Evolutionary conservation across 1,140 invertebrate species (phyloP), one percentile per base, ranked within the genome.

Genomic region (Latrodectus geometricus): DNA sequence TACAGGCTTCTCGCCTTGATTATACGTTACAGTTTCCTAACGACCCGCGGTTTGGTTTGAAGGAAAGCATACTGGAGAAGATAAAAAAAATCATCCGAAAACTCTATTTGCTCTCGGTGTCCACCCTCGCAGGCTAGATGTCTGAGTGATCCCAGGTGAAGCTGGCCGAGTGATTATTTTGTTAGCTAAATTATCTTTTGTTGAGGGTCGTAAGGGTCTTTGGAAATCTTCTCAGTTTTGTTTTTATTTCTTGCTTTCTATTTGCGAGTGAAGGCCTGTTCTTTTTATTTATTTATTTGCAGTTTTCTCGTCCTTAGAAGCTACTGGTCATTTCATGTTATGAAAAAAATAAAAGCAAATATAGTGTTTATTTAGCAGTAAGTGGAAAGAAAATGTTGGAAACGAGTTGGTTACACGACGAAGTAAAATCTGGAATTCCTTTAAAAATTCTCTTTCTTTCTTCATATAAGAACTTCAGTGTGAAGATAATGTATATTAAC

Each of bases 121-220:
- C 80, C 80, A 21, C 79, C 79, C 78, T n/a, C 80, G 8, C 69
- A 35, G 80, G 8, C 79, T 81, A 68, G 17, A 52, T 61, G 80
- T 83, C 80, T 69, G 68, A n/a, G 14, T 21, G 54, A 61, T 69
- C n/a, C 11, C 9, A 20, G 48, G 35, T 72, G 69, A 72, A 48
- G 14, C 20, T 65, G 50, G 54, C 69, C 48, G 70, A 50, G 54
- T 23, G 80, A 74, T 83, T 83, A 83, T 83, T 83, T 83, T 83
- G 70, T 83, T 83, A 74, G 70, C 70, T 83, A 83, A 74, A 81
- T 81, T 81, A 81, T 66, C 79, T 81, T 81, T 81, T 81, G 65
- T 81, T n/a, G 68, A 54, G 66, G 21, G 49, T n/a, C 61, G 17
- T 48, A 21, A 11, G 21, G 49, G 21, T 69, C 65, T 69, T 17